Evolutionary conservation across 2,113 vertebrate species (phyloP).

Genomic region (Clarias magur): DNA sequence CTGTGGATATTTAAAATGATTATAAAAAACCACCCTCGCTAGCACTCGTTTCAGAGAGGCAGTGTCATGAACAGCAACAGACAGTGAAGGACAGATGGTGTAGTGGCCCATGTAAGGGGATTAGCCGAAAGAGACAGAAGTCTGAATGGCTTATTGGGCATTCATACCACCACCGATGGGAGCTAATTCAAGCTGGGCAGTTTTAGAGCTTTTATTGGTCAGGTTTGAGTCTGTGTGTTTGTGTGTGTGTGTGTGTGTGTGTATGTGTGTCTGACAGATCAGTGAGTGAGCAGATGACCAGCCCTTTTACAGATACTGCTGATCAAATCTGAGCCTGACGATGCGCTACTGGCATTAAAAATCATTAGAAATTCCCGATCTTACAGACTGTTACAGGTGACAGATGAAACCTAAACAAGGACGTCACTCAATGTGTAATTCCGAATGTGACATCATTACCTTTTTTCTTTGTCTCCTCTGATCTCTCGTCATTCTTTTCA

Average conservation of each 20-base stretch:
- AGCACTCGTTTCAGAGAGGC: neutral
- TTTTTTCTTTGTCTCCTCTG: neutral
- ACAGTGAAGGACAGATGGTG: slow-evolving; percentile 56
- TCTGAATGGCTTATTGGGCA: slow-evolving; percentile 75
- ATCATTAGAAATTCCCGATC: neutral
- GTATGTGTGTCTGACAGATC: neutral
- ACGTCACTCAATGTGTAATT: neutral
- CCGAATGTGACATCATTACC: neutral
- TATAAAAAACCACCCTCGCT: neutral
- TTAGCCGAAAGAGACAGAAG: slow-evolving; percentile 69
- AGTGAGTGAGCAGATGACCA: neutral
- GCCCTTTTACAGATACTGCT: neutral
- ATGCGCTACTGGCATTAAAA: neutral
- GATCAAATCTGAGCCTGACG: neutral
- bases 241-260: slow-evolving; percentile 25
- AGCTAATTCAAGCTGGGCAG: slow-evolving; percentile 36
- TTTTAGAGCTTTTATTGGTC: slow-evolving; percentile 30
- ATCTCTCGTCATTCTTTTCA: slow-evolving; percentile 17
- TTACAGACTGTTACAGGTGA: neutral
- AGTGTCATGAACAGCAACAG: slow-evolving; percentile 24
- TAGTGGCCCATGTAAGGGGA: slow-evolving; percentile 73
- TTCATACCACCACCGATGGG: slow-evolving; percentile 51
- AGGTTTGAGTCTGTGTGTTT: slow-evolving; percentile 8
- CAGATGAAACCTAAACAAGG: neutral
- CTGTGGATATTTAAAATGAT: neutral